Percentiles rank a stretch among this genome's conserved stretches.
Evolutionary conservation across 1,140 invertebrate genomes (phyloP).

Genomic region (Eurosta solidaginis): DNA sequence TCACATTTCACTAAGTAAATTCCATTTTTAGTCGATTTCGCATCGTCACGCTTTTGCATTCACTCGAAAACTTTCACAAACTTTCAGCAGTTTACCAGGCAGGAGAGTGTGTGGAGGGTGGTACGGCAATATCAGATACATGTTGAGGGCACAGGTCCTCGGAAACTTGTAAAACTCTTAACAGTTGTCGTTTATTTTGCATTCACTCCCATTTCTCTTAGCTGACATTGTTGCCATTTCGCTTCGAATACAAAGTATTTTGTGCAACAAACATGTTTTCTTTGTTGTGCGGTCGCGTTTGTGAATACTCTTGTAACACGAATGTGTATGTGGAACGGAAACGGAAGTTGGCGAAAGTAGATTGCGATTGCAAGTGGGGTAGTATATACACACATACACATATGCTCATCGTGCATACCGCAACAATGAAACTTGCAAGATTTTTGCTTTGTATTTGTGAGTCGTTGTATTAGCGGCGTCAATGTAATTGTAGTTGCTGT

Average conservation of each 20-base stretch:
- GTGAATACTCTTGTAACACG: neutral
- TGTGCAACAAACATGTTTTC: neutral
- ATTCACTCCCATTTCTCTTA: neutral
- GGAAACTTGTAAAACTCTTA: neutral
- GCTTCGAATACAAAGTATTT: neutral
- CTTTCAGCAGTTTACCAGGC: neutral
- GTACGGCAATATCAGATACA: neutral
- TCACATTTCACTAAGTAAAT: neutral
- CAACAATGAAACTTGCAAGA: neutral
- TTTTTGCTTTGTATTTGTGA: neutral
- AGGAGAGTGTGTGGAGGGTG: neutral
- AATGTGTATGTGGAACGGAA: neutral
- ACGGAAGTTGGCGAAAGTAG: slow-evolving; percentile 17
- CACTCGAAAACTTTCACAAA: neutral
- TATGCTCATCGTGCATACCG: neutral
- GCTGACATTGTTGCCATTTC: neutral
- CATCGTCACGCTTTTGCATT: neutral
- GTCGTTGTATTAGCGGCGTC: neutral
- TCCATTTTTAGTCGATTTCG: neutral
- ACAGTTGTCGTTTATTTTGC: neutral
- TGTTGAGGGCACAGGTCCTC: neutral
- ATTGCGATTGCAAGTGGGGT: neutral
- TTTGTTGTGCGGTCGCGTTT: slow-evolving; percentile 15
- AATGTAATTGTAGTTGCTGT: neutral
- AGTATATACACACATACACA: neutral